A percentile compares a stretch with the other conserved stretches of the same genome.
phyloP scores from a whole-genome alignment of 2,888 invertebrate genomes.

The Euspilapteryx auroguttella region DNA sequence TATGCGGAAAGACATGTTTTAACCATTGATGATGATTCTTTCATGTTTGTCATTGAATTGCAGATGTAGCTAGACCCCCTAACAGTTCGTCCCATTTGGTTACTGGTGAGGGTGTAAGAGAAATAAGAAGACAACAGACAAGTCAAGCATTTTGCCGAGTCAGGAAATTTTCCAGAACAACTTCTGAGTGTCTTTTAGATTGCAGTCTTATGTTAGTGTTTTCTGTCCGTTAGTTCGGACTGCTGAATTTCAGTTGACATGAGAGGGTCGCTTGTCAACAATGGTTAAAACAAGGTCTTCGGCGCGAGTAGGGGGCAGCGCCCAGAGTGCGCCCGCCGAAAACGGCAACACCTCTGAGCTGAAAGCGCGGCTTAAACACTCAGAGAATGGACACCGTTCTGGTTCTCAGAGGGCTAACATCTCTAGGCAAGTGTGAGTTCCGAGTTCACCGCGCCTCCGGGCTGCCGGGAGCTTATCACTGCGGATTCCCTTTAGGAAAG shows the following conservation, averaged over 20 bases:
- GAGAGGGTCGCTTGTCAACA: slow-evolving; percentile 55
- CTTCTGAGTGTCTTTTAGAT: slow-evolving; percentile 19
- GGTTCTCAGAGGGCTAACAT: slow-evolving; percentile 37
- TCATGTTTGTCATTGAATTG: slow-evolving; percentile 53
- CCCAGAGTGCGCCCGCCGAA: slow-evolving; percentile 36
- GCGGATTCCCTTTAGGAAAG: too few relatives aligned
- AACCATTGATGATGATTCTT: slow-evolving; percentile 56
- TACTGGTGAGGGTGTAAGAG: slow-evolving; percentile 36
- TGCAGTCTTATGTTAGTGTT: too few relatives aligned
- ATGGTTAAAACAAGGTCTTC: slow-evolving; percentile 62
- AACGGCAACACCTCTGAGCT: slow-evolving; percentile 48
- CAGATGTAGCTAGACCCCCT: slow-evolving; percentile 40
- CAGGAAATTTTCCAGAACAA: slow-evolving; percentile 53
- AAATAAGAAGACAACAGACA: slow-evolving; percentile 35
- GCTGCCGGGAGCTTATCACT: too few relatives aligned
- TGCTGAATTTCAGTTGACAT: slow-evolving; percentile 58
- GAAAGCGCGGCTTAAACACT: slow-evolving; percentile 41
- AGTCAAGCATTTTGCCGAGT: slow-evolving; percentile 18
- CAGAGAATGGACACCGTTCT: slow-evolving; percentile 37
- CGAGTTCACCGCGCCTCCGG: slow-evolving; percentile 67
- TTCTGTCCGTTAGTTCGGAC: slow-evolving; percentile 47
- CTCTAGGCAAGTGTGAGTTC: slow-evolving; percentile 48
- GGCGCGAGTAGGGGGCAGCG: slow-evolving; percentile 51
- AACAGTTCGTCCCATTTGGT: slow-evolving; percentile 24
- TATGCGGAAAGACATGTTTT: slow-evolving; percentile 58